Percentiles rank a stretch among this genome's conserved stretches.
Evolutionary conservation across 1,140 invertebrate genomes (phyloP).

Genomic region (Akabosia matsudoensis): DNA sequence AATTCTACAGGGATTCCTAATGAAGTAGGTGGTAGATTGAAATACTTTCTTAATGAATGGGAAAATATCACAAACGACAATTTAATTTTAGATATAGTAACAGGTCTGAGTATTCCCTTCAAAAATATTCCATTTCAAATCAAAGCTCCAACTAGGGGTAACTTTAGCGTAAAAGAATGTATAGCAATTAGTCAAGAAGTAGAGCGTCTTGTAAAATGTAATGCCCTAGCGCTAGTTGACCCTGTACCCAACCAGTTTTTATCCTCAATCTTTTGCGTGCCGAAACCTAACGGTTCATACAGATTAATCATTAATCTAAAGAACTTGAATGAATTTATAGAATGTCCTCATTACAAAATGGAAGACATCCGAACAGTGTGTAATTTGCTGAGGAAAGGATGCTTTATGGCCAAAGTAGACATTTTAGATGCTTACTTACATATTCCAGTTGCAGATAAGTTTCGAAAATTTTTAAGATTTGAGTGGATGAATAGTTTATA

Average conservation of each 20-base stretch:
- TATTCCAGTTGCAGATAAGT: background rate
- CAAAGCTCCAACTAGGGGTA: background rate
- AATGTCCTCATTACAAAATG: conserved; percentile 23
- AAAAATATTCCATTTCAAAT: background rate
- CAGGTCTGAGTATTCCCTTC: background rate
- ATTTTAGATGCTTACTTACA: conserved; percentile 32
- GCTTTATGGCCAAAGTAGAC: conserved; percentile 30
- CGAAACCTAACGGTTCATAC: background rate
- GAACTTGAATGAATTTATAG: conserved; percentile 5
- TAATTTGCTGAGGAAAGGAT: background rate
- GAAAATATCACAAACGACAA: background rate
- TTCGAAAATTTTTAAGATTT: conserved; percentile 31
- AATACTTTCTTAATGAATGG: too few relatives aligned
- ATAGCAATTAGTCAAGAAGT: background rate
- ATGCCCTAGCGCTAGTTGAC: background rate
- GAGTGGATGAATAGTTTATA: conserved; percentile 18
- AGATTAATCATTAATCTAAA: conserved; percentile 24
- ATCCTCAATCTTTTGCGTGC: background rate
- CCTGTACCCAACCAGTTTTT: background rate
- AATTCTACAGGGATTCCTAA: too few relatives aligned
- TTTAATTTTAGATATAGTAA: background rate
- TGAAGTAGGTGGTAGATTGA: too few relatives aligned
- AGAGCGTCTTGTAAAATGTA: background rate
- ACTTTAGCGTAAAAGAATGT: background rate
- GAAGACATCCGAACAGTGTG: background rate